Evolutionary conservation across 2,113 vertebrate genomes (phyloP).

Genomic region (Oophaga pumilio): DNA sequence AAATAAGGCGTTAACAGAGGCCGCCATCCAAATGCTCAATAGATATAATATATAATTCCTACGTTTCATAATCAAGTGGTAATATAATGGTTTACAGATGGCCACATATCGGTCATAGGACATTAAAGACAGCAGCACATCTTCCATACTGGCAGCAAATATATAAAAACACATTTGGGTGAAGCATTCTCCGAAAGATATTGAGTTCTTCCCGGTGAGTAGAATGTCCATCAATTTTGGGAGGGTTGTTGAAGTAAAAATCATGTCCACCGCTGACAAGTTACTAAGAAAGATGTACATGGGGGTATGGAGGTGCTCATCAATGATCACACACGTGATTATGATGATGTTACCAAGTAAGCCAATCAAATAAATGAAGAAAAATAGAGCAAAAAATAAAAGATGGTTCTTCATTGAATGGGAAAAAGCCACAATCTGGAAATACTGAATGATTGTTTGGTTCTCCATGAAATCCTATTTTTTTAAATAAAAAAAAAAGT

Average conservation of each 20-base stretch:
- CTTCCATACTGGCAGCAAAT: slow-evolving; percentile 47
- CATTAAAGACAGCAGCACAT: slow-evolving; percentile 61
- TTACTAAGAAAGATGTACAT: slow-evolving; percentile 54
- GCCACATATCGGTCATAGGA: slow-evolving; percentile 61
- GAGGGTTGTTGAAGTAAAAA: slow-evolving; percentile 32
- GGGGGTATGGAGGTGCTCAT: slow-evolving; percentile 37
- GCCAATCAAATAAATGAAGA: slow-evolving; percentile 30
- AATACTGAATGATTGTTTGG: not conserved
- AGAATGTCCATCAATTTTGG: slow-evolving; percentile 50
- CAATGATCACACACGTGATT: slow-evolving; percentile 23
- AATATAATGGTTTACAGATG: slow-evolving; percentile 64
- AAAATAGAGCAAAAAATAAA: slow-evolving; percentile 18
- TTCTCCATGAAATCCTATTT: not conserved
- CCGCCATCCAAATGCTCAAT: slow-evolving; percentile 41
- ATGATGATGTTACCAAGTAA: slow-evolving; percentile 43
- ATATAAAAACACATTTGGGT: slow-evolving; percentile 56
- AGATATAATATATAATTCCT: slow-evolving; percentile 51
- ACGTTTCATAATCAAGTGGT: slow-evolving; percentile 60
- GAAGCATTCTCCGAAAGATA: slow-evolving; percentile 59
- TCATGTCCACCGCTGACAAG: slow-evolving; percentile 47
- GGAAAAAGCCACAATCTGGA: slow-evolving; percentile 8
- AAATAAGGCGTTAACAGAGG: slow-evolving; percentile 26
- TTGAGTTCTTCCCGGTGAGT: slow-evolving; percentile 28
- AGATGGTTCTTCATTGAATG: not conserved
- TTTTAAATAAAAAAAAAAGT: too few species aligned